Evolutionary conservation across 1,140 invertebrate species (phyloP), one percentile per base, ranked within the genome.

Genomic region (Brachystomella parvula): DNA sequence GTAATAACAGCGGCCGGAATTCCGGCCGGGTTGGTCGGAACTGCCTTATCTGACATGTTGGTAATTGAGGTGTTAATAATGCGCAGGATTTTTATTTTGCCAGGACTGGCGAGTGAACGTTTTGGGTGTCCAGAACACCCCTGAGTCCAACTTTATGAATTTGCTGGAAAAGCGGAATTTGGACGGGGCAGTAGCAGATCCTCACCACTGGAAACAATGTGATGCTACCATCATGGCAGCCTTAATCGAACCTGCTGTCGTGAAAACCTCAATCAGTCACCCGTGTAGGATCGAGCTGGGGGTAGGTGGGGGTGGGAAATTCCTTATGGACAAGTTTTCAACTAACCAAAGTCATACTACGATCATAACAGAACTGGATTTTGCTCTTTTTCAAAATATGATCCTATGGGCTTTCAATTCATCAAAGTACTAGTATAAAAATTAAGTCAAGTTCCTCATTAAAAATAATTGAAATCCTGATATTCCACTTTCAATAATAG

Each of bases 91-190:
- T n/a, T n/a, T n/a, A n/a, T n/a, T n/a, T n/a, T n/a, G n/a, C 19
- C 26, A 64, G 63, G 56, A 65, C 24, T 65, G 39, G 30, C 49
- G 63, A 24, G 12, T 58, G 2, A 58, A 65, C 24, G 32, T 29
- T 12, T 53, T 65, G 9, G 63, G 49, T 12, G 32, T 15, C 3
- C 2, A 6, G 53, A 24, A 58, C 26, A 65, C 63, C 3, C 21
- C 28, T 2, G 39, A 65, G 29, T 3, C 6, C 3, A 28, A 57
- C 15, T 39, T 65, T 21, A 33, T 65, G 47, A 65, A 65, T 35
- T 15, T 28, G 31, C 33, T 58, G 6, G 63, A 65, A 58, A 28
- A 2, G 21, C 31, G 32, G 26, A n/a, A 28, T 12, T 32, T 65
- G 49, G 53, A 65, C 12, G 26, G 24, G 3, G 31, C 3, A 32